Evolutionary conservation across 2,888 invertebrate species (phyloP).

Genomic region (Zhuqinia jingwanae): DNA sequence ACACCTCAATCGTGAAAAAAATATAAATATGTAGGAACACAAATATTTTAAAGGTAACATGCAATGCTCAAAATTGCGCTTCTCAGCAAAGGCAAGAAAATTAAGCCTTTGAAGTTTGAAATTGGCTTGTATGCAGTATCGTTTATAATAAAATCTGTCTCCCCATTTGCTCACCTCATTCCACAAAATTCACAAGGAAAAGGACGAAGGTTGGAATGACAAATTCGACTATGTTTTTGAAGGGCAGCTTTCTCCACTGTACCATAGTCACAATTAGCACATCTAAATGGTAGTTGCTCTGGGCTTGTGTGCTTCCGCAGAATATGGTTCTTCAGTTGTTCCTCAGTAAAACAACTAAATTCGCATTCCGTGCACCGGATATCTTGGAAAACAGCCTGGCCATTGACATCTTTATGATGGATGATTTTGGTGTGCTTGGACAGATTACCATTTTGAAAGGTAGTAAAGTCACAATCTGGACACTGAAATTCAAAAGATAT

Average conservation of each 20-base stretch:
- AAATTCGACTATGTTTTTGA: slow-evolving; percentile 79
- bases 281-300: slow-evolving; percentile 74
- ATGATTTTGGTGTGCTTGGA: slow-evolving; percentile 79
- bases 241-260: slow-evolving; percentile 80
- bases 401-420: slow-evolving; percentile 78
- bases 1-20: too few species aligned
- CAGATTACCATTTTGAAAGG: slow-evolving; percentile 79
- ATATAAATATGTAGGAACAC: neutral
- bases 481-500: slow-evolving; percentile 72
- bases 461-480: slow-evolving; percentile 77
- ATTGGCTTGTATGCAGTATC: too few species aligned
- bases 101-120: too few species aligned
- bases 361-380: slow-evolving; percentile 76
- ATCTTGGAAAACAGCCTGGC: slow-evolving; percentile 74
- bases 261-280: slow-evolving; percentile 79
- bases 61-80: too few species aligned
- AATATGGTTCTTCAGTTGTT: slow-evolving; percentile 79
- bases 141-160: too few species aligned
- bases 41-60: neutral
- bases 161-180: slow-evolving; percentile 75
- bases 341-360: slow-evolving; percentile 78
- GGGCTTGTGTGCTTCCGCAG: slow-evolving; percentile 77
- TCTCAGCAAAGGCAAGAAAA: too few species aligned
- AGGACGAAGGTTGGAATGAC: slow-evolving; percentile 79
- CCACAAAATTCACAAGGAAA: slow-evolving; percentile 79